Evolutionary conservation across 2,113 vertebrate species (phyloP).

Genomic region (Pseudonaja textilis): DNA sequence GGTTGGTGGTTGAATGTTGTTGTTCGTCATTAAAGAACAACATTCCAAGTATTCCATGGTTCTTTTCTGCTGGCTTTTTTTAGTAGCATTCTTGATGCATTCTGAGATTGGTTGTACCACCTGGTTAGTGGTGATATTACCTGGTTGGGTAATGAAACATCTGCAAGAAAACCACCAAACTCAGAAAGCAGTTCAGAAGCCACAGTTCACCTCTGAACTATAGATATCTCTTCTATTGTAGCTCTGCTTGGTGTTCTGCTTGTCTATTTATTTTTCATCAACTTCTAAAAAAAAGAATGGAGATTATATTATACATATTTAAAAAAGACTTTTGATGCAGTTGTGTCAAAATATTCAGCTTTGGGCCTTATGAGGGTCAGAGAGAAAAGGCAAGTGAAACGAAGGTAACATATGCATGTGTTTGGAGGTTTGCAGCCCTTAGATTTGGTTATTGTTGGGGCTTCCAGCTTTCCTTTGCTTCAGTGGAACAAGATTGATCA

Average conservation of each 20-base stretch:
- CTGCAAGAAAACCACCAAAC: neutral
- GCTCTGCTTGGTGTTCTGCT: neutral
- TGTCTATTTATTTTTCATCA: neutral
- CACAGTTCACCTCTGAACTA: neutral
- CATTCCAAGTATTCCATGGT: neutral
- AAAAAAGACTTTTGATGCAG: neutral
- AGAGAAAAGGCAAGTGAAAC: neutral
- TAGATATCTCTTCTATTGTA: neutral
- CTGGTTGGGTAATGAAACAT: neutral
- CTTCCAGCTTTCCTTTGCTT: neutral
- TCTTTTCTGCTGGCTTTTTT: neutral
- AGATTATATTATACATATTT: neutral
- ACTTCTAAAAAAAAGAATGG: neutral
- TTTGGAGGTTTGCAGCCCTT: neutral
- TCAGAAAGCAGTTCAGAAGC: neutral
- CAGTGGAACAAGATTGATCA: neutral
- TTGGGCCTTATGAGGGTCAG: neutral
- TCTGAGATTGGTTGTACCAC: neutral
- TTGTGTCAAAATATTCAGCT: neutral
- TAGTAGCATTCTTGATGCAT: neutral
- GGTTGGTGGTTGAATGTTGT: neutral
- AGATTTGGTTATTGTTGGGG: neutral
- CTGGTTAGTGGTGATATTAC: neutral
- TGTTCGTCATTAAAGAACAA: neutral
- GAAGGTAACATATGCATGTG: neutral